Evolutionary conservation across 2,888 invertebrate genomes (phyloP), one percentile per base, ranked within the genome.

Genomic region (Hemicrepidius hirtus): DNA sequence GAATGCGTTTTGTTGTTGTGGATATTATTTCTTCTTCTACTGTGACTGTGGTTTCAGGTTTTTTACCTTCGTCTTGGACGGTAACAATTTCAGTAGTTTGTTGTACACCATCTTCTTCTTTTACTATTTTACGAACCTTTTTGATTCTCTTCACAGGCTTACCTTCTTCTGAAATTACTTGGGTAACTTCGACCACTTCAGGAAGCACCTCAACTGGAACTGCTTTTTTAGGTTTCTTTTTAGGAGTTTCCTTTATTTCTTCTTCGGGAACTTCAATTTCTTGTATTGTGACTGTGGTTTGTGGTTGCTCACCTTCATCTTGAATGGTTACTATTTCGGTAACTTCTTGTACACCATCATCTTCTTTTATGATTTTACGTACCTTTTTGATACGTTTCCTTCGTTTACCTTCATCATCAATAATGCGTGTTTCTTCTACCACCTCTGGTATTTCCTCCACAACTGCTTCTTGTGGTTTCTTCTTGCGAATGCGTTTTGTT

Each of bases 361-460:
- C 75, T 71, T 70, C 55, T 40, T 71, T 63, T 7, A 63, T 35
- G 68, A 75, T 76, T 32, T 75, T 55, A 0, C 63, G 57, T 7
- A 60, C 66, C 21, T 59, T 44, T 12, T 86, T 84, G 1, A 84
- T 82, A 75, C 82, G 49, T 57, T 83, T 82, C 49, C 67, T 63
- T 7, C 40, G 18, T 20, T 16, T 21, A 10, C 57, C 21, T 72
- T 77, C 81, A 74, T 69, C 71, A 49, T 79, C 78, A 18, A 79
- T 67, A 62, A 85, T 78, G 0, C 84, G 85, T 77, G 87, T 88
- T 70, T 83, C 87, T 40, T 87, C 84, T 0, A 84, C 80, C 35
- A 87, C 83, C 59, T 85, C 87, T 62, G 86, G 87, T 10, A 84
- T 82, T 37, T 76, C 79, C 73, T 77, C 80, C 67, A 78, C 81